phyloP scores from a whole-genome alignment of 2,113 vertebrate genomes.

The Leucoraja erinaceus region DNA sequence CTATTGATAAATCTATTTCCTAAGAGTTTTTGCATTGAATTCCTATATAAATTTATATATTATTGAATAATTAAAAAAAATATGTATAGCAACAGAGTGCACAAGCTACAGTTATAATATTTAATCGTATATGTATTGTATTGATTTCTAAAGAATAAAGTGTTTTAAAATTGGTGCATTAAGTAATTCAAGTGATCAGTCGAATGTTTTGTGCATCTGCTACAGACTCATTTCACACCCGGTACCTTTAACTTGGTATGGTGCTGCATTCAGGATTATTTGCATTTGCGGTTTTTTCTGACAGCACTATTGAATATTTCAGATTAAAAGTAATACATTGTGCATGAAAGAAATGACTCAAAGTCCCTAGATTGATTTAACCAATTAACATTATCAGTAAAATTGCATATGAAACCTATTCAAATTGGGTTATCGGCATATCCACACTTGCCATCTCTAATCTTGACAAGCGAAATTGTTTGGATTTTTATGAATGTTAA shows the following conservation, averaged over 20 bases:
- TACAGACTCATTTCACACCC: not conserved
- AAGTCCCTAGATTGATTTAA: conserved; percentile 16
- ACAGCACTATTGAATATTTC: not conserved
- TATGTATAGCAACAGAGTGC: not conserved
- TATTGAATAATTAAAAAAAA: not conserved
- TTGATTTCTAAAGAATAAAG: conserved; percentile 31
- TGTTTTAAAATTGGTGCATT: not conserved
- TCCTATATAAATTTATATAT: conserved; percentile 27
- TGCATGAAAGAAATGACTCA: not conserved
- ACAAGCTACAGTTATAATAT: not conserved
- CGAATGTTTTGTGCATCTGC: not conserved
- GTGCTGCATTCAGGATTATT: not conserved
- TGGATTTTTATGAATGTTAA: conserved; percentile 24
- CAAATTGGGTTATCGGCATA: not conserved
- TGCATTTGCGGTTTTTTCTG: not conserved
- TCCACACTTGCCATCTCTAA: not conserved
- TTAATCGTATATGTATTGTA: not conserved
- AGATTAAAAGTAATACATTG: not conserved
- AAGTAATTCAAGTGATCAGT: not conserved
- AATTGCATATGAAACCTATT: conserved; percentile 29
- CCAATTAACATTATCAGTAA: conserved; percentile 26
- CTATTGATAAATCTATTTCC: conserved; percentile 5
- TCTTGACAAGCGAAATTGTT: conserved; percentile 30
- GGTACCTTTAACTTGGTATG: not conserved
- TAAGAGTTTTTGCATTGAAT: conserved; percentile 2